Evolutionary conservation across 2,797 vertebrate genomes (phyloP).

Genomic region (Dallia pectoralis): DNA sequence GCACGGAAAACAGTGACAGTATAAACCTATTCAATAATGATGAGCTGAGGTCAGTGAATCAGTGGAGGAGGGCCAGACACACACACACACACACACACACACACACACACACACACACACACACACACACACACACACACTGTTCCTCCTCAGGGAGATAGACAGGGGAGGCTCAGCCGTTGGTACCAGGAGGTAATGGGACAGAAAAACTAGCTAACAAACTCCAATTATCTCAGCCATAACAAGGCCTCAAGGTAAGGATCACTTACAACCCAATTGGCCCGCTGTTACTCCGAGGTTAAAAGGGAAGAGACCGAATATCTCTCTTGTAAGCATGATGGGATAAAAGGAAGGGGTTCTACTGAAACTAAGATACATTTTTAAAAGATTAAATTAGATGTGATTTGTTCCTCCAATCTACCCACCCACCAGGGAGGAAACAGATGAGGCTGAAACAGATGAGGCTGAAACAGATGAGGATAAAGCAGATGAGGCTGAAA

Average conservation of each 20-base stretch:
- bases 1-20: slow-evolving; percentile 44
- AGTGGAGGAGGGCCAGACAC: slow-evolving; percentile 26
- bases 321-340: slow-evolving; percentile 19
- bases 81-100: slow-evolving; percentile 1
- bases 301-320: slow-evolving; percentile 54
- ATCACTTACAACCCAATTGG: slow-evolving; percentile 60
- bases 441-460: slow-evolving; percentile 18
- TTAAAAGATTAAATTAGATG: slow-evolving; percentile 58
- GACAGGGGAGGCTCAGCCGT: slow-evolving; percentile 62
- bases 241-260: slow-evolving; percentile 74
- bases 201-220: slow-evolving; percentile 74
- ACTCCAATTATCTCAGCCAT: slow-evolving; percentile 78
- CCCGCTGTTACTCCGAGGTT: slow-evolving; percentile 79
- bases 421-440: slow-evolving; percentile 47
- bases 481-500: slow-evolving; percentile 8
- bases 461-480: slow-evolving; percentile 16
- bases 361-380: slow-evolving; percentile 68
- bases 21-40: slow-evolving; percentile 68
- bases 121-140: slow-evolving; percentile 35
- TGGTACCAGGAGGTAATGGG: slow-evolving; percentile 79
- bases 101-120: background rate
- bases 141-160: slow-evolving; percentile 66
- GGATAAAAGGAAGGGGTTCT: background rate
- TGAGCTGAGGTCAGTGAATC: slow-evolving; percentile 62
- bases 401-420: slow-evolving; percentile 58